Evolutionary conservation across 2,113 vertebrate genomes (phyloP).

Genomic region (Panurus biarmicus): DNA sequence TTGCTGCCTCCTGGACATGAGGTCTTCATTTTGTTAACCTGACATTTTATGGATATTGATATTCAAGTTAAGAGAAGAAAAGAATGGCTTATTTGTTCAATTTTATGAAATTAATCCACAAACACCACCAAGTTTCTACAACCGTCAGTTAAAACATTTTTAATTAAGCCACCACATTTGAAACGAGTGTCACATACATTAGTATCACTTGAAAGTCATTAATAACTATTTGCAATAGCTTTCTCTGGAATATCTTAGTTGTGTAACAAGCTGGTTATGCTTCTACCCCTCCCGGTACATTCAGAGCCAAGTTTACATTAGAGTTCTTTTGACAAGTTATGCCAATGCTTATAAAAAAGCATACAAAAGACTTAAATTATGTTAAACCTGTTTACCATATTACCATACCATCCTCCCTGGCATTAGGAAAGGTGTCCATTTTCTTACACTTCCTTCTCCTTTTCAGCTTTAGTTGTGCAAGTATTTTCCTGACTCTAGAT

Average conservation of each 20-base stretch:
- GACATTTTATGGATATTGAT: background rate
- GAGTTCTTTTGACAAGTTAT: background rate
- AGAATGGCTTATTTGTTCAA: background rate
- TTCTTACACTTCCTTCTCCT: background rate
- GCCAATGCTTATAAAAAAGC: background rate
- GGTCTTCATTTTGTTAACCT: background rate
- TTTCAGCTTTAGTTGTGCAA: background rate
- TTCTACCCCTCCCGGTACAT: background rate
- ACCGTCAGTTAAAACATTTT: background rate
- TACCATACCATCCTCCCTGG: background rate
- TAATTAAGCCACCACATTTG: slow-evolving; percentile 31
- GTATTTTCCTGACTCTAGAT: background rate
- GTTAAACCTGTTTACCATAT: background rate
- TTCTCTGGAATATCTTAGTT: background rate
- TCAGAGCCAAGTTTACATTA: slow-evolving; percentile 31
- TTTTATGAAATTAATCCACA: background rate
- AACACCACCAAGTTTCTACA: background rate
- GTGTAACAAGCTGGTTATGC: background rate
- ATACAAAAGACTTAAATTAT: background rate
- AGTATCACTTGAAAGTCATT: background rate
- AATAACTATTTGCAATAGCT: background rate
- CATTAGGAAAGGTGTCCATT: background rate
- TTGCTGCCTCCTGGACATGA: background rate
- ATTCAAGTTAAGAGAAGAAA: background rate
- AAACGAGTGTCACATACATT: background rate